phyloP scores from a whole-genome alignment of 2,113 vertebrate genomes.

The Semnopithecus entellus region DNA sequence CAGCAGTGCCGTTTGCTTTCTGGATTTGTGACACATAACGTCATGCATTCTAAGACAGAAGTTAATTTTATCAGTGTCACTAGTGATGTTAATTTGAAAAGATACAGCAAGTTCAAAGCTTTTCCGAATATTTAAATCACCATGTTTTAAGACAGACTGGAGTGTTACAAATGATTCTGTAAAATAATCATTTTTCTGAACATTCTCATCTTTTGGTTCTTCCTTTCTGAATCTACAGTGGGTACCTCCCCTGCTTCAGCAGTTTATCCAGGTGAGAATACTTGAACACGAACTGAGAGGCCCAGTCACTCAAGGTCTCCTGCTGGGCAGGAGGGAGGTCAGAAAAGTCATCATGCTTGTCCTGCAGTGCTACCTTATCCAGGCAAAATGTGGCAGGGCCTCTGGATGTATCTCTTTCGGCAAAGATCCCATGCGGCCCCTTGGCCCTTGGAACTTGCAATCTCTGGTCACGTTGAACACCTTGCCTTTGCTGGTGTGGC shows the following conservation, averaged over 20 bases:
- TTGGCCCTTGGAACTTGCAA: conserved; percentile 41
- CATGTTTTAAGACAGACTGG: conserved; percentile 78
- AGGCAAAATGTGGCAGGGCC: conserved; percentile 97
- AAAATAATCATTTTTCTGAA: conserved; percentile 83
- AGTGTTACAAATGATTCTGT: conserved; percentile 83
- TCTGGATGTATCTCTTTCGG: conserved; percentile 95
- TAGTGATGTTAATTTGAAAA: conserved; percentile 73
- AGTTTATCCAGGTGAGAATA: conserved; percentile 96
- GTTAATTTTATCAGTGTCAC: conserved; percentile 66
- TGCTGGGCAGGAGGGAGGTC: conserved; percentile 93
- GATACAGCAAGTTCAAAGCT: conserved; percentile 73
- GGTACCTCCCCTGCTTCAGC: conserved; percentile 95
- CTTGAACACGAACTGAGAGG: conserved; percentile 94
- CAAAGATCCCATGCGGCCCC: conserved; percentile 96
- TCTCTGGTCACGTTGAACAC: too few species aligned
- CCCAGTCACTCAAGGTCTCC: conserved; percentile 96
- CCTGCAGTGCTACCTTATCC: conserved; percentile 94
- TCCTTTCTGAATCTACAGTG: conserved; percentile 96
- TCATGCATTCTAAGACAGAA: conserved; percentile 74
- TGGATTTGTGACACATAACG: conserved; percentile 60
- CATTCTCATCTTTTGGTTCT: conserved; percentile 78
- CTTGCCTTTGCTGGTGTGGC: too few species aligned
- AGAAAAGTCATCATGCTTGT: conserved; percentile 94
- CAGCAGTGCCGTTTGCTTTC: conserved; percentile 65
- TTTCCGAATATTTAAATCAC: conserved; percentile 75